Conservation (phyloP, 2,888 invertebrate genomes). For the Idaea aversata region DNA sequence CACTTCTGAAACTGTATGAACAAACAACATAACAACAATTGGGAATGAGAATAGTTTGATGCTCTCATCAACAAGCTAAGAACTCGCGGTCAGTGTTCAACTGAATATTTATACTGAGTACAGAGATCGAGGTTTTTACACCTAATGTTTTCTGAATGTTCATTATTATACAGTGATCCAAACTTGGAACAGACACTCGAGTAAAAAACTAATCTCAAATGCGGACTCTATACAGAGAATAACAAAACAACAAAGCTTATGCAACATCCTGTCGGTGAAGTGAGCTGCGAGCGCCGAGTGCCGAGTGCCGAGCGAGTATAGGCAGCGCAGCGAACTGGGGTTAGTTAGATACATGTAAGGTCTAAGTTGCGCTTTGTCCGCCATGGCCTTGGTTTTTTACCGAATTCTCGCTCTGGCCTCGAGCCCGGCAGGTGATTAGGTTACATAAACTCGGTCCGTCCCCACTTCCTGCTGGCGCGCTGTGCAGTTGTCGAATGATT, state of each 20-base stretch:
- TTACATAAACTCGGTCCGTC: conserved; percentile 78
- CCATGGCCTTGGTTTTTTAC: conserved; percentile 73
- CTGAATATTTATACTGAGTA: conserved; percentile 37
- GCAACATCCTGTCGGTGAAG: conserved; percentile 72
- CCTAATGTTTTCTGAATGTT: conserved; percentile 43
- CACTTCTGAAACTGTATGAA: conserved; percentile 36
- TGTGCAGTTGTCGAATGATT: conserved; percentile 74
- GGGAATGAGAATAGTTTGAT: conserved; percentile 56
- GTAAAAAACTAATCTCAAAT: conserved; percentile 77
- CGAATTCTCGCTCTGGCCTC: conserved; percentile 62
- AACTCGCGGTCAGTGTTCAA: conserved; percentile 39
- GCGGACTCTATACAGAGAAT: conserved; percentile 60
- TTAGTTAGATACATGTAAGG: conserved; percentile 59
- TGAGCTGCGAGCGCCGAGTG: conserved; percentile 46
- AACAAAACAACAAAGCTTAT: conserved; percentile 78
- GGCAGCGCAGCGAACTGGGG: background rate
- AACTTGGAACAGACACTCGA: conserved; percentile 30
- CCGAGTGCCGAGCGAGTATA: conserved; percentile 36
- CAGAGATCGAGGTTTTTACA: conserved; percentile 34
- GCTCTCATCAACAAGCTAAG: conserved; percentile 50
- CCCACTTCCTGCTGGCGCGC: conserved; percentile 77
- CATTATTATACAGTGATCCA: conserved; percentile 43
- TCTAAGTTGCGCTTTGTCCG: conserved; percentile 60
- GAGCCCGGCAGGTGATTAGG: conserved; percentile 77
- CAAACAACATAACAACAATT: conserved; percentile 33